phyloP scores from a whole-genome alignment of 1,140 invertebrate genomes.

The Zaprionus tsacasi region DNA sequence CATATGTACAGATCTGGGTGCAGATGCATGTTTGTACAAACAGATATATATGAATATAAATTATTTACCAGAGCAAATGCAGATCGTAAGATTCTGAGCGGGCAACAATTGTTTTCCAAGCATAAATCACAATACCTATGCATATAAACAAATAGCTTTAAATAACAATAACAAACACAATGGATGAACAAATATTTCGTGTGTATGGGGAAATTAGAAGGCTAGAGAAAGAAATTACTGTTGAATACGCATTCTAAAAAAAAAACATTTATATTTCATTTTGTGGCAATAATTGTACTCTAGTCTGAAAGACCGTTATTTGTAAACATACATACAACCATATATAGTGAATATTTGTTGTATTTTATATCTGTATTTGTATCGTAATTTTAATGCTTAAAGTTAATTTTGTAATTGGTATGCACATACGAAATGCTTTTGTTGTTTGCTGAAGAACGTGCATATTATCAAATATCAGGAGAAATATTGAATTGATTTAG shows the following conservation, averaged over 20 bases:
- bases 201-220: conserved; percentile 9
- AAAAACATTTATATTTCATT: conserved; percentile 32
- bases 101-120: conserved; percentile 72
- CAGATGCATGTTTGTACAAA: neutral
- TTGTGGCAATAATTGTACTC: conserved; percentile 45
- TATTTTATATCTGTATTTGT: conserved; percentile 40
- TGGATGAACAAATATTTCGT: conserved; percentile 15
- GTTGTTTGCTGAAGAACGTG: conserved; percentile 61
- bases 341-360: conserved; percentile 33
- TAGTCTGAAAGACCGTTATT: conserved; percentile 47
- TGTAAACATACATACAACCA: conserved; percentile 23
- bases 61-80: conserved; percentile 20
- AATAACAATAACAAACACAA: conserved; percentile 54
- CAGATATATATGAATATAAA: conserved; percentile 28
- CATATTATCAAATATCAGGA: conserved; percentile 20
- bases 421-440: conserved; percentile 60
- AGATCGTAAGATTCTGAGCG: conserved; percentile 26
- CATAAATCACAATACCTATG: conserved; percentile 66
- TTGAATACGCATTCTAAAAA: conserved; percentile 34
- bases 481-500: conserved; percentile 24
- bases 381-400: conserved; percentile 54
- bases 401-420: conserved; percentile 48
- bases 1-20: conserved; percentile 1
- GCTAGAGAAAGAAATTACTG: conserved; percentile 38
- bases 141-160: conserved; percentile 82